phyloP scores from a whole-genome alignment of 2,888 invertebrate species.

The Thymelicus sylvestris region DNA sequence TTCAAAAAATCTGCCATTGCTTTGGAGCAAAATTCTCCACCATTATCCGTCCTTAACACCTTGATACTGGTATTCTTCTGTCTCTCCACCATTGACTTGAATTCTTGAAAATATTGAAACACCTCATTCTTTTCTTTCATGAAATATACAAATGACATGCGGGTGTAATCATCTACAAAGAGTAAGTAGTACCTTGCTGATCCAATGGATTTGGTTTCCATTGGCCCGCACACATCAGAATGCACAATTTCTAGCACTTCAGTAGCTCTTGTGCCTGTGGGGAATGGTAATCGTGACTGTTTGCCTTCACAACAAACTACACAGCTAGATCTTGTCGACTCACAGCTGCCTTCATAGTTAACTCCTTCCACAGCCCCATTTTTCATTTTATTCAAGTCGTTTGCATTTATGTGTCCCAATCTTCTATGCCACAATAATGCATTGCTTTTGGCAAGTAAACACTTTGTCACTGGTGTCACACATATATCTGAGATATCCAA shows the following conservation, averaged over 20 bases:
- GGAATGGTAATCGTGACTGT: slow-evolving; percentile 48
- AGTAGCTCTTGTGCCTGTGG: slow-evolving; percentile 40
- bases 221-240: slow-evolving; percentile 40
- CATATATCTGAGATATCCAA: neutral
- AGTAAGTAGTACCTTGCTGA: slow-evolving; percentile 43
- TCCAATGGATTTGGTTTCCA: slow-evolving; percentile 34
- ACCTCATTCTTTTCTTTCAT: slow-evolving; percentile 39
- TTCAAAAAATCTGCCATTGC: slow-evolving; percentile 35
- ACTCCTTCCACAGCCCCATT: slow-evolving; percentile 14
- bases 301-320: slow-evolving; percentile 48
- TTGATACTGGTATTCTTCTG: slow-evolving; percentile 33
- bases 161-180: slow-evolving; percentile 52
- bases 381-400: too few species aligned
- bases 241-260: slow-evolving; percentile 26
- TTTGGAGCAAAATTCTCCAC: slow-evolving; percentile 38
- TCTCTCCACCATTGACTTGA: slow-evolving; percentile 36
- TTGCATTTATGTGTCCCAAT: too few species aligned
- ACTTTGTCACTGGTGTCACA: neutral
- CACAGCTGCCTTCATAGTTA: slow-evolving; percentile 14
- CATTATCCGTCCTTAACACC: slow-evolving; percentile 39
- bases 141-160: slow-evolving; percentile 22
- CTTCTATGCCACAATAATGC: too few species aligned
- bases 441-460: neutral
- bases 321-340: slow-evolving; percentile 5
- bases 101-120: slow-evolving; percentile 36